Percentiles rank a stretch among this genome's conserved stretches.
Evolutionary conservation across 2,113 vertebrate species (phyloP).

Genomic region (Motacilla alba): DNA sequence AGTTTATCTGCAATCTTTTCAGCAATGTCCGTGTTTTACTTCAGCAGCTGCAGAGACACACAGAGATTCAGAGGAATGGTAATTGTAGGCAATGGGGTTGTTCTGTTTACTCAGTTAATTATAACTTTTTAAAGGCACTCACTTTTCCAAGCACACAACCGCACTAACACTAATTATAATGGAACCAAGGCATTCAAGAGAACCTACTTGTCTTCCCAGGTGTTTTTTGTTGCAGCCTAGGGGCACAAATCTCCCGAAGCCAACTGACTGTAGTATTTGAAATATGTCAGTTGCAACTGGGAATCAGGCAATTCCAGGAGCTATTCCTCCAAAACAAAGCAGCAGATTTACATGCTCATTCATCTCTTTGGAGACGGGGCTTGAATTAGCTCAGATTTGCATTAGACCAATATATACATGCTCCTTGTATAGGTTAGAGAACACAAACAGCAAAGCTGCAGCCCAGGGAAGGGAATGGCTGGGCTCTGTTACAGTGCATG

Average conservation of each 20-base stretch:
- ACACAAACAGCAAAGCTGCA: conserved; percentile 9
- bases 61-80: not conserved
- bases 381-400: conserved; percentile 58
- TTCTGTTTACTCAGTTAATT: not conserved
- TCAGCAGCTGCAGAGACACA: not conserved
- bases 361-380: conserved; percentile 12
- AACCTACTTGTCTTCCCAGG: not conserved
- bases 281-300: conserved; percentile 12
- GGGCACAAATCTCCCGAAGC: not conserved
- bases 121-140: not conserved
- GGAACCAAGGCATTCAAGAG: not conserved
- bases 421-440: conserved; percentile 21
- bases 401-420: not conserved
- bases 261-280: conserved; percentile 1
- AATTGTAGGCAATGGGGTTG: not conserved
- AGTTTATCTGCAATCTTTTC: not conserved
- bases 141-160: not conserved
- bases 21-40: not conserved
- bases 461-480: not conserved
- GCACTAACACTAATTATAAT: not conserved
- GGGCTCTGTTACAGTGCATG: not conserved
- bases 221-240: not conserved
- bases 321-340: conserved; percentile 38
- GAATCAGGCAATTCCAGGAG: conserved; percentile 42
- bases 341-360: conserved; percentile 47